Conservation (phyloP, 2,888 invertebrate genomes). For the Diloba caeruleocephala region DNA sequence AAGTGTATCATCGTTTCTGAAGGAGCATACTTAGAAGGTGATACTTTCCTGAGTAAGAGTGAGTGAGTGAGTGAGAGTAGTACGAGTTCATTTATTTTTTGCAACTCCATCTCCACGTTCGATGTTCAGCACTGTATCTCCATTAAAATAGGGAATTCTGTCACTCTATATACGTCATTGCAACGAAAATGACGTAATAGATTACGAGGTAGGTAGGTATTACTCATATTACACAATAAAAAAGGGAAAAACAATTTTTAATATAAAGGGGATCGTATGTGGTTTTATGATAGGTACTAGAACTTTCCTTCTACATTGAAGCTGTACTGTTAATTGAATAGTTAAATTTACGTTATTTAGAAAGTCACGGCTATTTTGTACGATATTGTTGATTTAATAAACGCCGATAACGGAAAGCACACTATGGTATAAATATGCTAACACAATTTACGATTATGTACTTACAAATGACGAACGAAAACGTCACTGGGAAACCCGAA, state of each 20-base stretch:
- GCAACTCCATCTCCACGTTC: no score
- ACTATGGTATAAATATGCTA: not conserved
- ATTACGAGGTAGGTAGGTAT: not conserved
- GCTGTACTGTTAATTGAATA: no score
- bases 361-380: not conserved
- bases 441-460: constrained; percentile 21
- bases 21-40: no score
- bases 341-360: not conserved
- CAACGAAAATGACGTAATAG: not conserved
- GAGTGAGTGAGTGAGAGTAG: no score
- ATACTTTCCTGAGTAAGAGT: no score
- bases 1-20: no score
- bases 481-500: constrained; percentile 39
- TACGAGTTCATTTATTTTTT: no score
- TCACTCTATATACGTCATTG: constrained; percentile 16
- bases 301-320: not conserved
- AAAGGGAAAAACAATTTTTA: constrained; percentile 4
- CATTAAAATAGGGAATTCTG: not conserved
- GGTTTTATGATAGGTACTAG: constrained; percentile 5
- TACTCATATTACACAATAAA: constrained; percentile 1
- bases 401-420: not conserved
- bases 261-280: not conserved
- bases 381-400: not conserved
- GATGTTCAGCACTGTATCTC: not conserved
- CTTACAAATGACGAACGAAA: constrained; percentile 18